phyloP scores from a whole-genome alignment of 2,888 invertebrate species.

The Bellardia bayeri region DNA sequence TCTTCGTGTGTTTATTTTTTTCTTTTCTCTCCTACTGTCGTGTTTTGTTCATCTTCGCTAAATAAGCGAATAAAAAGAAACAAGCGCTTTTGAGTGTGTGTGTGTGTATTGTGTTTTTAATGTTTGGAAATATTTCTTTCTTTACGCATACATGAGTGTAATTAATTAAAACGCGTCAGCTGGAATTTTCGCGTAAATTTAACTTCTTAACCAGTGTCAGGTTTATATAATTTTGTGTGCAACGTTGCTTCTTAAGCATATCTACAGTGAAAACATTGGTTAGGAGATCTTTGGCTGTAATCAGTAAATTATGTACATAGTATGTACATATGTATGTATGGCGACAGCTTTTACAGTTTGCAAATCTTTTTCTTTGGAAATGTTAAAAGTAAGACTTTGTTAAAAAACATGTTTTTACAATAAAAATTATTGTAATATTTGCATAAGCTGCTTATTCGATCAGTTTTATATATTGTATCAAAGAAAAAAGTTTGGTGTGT shows the following conservation, averaged over 20 bases:
- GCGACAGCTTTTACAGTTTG: constrained; percentile 25
- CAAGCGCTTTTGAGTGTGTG: constrained; percentile 15
- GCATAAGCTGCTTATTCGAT: no score
- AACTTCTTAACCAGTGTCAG: constrained; percentile 66
- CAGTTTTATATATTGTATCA: no score
- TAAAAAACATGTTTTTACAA: background rate
- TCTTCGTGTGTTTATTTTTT: constrained; percentile 23
- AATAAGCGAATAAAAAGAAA: background rate
- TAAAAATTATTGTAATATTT: no score
- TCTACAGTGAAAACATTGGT: background rate
- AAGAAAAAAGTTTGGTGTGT: no score
- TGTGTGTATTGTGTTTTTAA: constrained; percentile 54
- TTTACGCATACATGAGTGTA: constrained; percentile 75
- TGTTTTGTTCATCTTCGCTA: constrained; percentile 5
- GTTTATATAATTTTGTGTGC: constrained; percentile 15
- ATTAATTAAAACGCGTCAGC: constrained; percentile 82
- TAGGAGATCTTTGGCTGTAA: constrained; percentile 48
- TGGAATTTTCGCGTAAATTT: constrained; percentile 77
- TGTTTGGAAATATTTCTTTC: constrained; percentile 71
- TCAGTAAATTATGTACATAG: constrained; percentile 38
- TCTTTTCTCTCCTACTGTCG: background rate
- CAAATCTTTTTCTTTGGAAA: background rate
- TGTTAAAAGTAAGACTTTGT: constrained; percentile 12
- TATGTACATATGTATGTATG: background rate
- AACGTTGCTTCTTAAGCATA: background rate